Base-by-base conservation (phyloP, 2,888 invertebrate species). In the Thelaira solivaga region DNA sequence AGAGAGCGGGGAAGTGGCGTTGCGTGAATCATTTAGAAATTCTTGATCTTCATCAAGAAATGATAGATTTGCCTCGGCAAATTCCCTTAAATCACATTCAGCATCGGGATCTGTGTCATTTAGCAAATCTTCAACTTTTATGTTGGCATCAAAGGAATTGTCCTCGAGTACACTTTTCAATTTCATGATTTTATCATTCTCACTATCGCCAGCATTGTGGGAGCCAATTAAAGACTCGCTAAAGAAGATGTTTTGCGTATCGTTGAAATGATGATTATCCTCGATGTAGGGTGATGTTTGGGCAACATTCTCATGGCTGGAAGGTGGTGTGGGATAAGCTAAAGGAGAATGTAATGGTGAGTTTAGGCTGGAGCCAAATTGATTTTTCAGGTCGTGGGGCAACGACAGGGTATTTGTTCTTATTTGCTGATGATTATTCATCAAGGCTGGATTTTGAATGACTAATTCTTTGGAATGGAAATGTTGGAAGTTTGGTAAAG, bases 281-380 rank as follows among this genome's bases (percentile, higher is more conserved):
- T 89, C 89, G 2, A 89, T 85, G 64, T 88, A 89, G 8, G 89
- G 89, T 3, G 89, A 89, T 6, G 86, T 86, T n/a, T 88, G 87
- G 1, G 89, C 85, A 24, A 88, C 85, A 20, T 95, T 95, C 89
- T 95, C 96, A 83, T 95, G 95, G 82, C 95, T 96, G 1, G 96
- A 95, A 4, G 96, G 96, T 20, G 96, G 96, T 7, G 96, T 96
- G 2, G 96, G 96, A 86, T 96, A 96, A 20, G 94, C 92, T 83
- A 96, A 91, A 0, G 93, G 93, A 26, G 93, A 93, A 80, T 93
- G 92, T 76, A 93, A 82, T 0, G 93, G 93, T 0, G 92, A 93
- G 80, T 91, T 11, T 90, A 90, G 45, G 8, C 53, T 61, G 90
- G 91, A 80, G 43, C 80, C 81, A 80, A 83, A 78, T 41, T 82